Percentiles rank a stretch among this genome's conserved stretches.
Evolutionary conservation across 92 coral and sea anemone species (phyloP).

Genomic region (Micromussa lordhowensis): DNA sequence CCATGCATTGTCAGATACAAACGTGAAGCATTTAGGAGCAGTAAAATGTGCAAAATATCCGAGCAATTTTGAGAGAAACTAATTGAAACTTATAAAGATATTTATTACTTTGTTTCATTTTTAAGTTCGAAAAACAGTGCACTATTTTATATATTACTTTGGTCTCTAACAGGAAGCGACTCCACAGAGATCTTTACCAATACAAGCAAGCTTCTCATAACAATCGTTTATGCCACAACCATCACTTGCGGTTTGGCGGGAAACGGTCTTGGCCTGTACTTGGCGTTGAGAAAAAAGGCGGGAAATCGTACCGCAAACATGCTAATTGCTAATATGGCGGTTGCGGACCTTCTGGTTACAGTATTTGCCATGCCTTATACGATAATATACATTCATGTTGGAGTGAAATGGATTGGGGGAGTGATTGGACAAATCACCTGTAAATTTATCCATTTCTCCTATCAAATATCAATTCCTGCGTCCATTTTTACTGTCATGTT

Average conservation of each 20-base stretch:
- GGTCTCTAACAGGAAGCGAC: not conserved
- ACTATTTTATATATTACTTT: not conserved
- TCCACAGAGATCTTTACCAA: not conserved
- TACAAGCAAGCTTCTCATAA: conserved; percentile 11
- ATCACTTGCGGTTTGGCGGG: conserved; percentile 18
- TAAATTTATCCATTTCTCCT: conserved; percentile 74
- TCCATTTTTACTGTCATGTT: conserved; percentile 70
- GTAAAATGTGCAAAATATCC: no score
- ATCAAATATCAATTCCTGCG: conserved; percentile 75
- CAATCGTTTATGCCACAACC: conserved; percentile 12
- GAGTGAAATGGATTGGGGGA: conserved; percentile 78
- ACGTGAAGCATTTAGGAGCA: not conserved
- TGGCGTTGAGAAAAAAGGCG: conserved; percentile 28
- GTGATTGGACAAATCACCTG: conserved; percentile 68
- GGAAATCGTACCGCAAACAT: conserved; percentile 40
- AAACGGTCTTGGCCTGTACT: conserved; percentile 1
- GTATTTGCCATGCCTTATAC: conserved; percentile 73
- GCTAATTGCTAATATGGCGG: conserved; percentile 69
- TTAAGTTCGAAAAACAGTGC: not conserved
- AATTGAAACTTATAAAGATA: no score
- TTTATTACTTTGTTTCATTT: not conserved
- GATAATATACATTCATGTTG: conserved; percentile 44
- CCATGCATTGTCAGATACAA: not conserved
- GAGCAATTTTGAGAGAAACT: not conserved
- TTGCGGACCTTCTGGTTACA: conserved; percentile 79